Percentiles rank a stretch among this genome's conserved stretches.
Conservation (phyloP, 1,140 invertebrate genomes). For the Colletes gigas region DNA sequence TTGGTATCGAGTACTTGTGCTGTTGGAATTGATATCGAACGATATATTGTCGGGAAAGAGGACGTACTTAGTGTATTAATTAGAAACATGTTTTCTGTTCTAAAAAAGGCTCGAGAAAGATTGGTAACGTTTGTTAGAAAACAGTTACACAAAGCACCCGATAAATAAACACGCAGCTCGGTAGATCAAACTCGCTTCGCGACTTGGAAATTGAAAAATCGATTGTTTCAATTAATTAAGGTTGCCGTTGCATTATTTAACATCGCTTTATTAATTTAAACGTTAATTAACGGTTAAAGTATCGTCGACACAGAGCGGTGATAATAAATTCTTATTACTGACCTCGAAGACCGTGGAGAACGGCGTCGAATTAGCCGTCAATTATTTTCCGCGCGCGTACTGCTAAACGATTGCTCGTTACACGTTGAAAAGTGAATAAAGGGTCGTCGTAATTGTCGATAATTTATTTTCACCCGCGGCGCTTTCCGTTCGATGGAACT, state of each 20-base stretch:
- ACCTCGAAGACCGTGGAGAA: neutral
- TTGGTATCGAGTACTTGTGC: too few species aligned
- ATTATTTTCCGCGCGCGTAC: neutral
- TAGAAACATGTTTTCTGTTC: too few species aligned
- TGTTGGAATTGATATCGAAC: too few species aligned
- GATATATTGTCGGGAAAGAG: too few species aligned
- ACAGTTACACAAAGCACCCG: too few species aligned
- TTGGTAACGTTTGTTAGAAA: too few species aligned
- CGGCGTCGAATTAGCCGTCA: neutral
- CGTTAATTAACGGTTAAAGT: neutral
- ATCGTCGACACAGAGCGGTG: neutral
- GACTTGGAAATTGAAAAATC: too few species aligned
- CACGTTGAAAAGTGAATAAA: neutral
- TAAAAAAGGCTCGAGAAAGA: too few species aligned
- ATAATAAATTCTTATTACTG: neutral
- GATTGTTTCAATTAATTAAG: too few species aligned
- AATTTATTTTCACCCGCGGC: conserved; percentile 7
- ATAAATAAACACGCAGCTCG: too few species aligned
- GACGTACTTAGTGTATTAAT: too few species aligned
- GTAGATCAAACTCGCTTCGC: too few species aligned
- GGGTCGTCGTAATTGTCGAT: neutral
- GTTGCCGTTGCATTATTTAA: neutral
- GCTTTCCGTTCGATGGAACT: neutral
- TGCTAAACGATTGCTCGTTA: neutral
- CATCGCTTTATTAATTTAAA: neutral